A percentile compares a stretch with the other conserved stretches of the same genome.
These are phyloP conservation scores for Pseudocheirus occidentalis DNA, from an alignment of 2,797 vertebrate genomes.

Conservation along the genomic window DNA sequence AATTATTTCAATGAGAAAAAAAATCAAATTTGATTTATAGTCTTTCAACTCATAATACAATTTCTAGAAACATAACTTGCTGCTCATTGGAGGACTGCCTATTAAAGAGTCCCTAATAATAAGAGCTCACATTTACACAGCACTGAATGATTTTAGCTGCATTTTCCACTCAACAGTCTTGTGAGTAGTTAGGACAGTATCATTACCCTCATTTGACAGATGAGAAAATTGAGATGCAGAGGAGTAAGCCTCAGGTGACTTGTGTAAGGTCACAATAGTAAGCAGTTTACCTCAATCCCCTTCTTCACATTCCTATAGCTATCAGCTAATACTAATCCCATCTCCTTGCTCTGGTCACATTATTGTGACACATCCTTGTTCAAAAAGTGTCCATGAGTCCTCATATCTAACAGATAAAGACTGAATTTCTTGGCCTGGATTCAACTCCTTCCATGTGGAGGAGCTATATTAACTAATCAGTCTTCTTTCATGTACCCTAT, in stretches of 20 bases:
- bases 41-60: neutral
- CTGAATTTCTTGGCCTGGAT: neutral
- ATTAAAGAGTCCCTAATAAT: neutral
- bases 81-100: neutral
- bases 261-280: neutral
- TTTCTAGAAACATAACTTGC: neutral
- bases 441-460: neutral
- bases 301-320: neutral
- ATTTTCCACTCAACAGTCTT: neutral
- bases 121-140: neutral
- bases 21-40: slow-evolving; percentile 6
- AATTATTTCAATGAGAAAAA: neutral
- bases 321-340: neutral
- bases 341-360: neutral
- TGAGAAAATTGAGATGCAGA: neutral
- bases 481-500: neutral
- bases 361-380: neutral
- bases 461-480: neutral
- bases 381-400: neutral
- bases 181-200: neutral
- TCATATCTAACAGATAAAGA: neutral
- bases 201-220: neutral
- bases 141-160: neutral
- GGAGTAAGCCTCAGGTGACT: neutral
- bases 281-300: neutral